Percentiles rank a stretch among this genome's conserved stretches.
These are phyloP conservation scores for Zingel zingel DNA, from an alignment of 2,113 vertebrate genomes.

Conservation along the genomic window DNA sequence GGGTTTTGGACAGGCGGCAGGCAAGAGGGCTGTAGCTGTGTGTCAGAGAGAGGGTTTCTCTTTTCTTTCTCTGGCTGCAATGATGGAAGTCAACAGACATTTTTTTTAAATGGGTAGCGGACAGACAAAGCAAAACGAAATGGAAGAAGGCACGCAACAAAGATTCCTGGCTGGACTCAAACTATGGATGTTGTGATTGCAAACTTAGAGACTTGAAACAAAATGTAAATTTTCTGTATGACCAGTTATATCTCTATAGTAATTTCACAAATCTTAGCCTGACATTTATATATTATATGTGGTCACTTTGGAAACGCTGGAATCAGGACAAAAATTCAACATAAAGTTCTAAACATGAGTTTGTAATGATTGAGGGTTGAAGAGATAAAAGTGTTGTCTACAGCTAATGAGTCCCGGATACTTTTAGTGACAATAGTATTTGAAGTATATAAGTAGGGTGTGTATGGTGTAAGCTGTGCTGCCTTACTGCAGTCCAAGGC, in stretches of 20 bases:
- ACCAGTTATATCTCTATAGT: neutral
- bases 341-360: neutral
- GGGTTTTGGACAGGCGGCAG: conserved; percentile 87
- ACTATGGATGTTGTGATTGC: neutral
- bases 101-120: neutral
- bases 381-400: neutral
- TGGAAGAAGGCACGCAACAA: neutral
- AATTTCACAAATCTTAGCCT: neutral
- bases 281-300: neutral
- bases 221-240: neutral
- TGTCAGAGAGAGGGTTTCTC: conserved; percentile 48
- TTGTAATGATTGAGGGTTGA: neutral
- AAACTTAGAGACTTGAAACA: neutral
- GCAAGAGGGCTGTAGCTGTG: conserved; percentile 53
- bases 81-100: conserved; percentile 6
- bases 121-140: neutral
- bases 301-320: neutral
- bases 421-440: neutral
- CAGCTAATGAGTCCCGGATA: neutral
- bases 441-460: neutral
- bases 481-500: conserved; percentile 87
- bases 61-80: conserved; percentile 82
- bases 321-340: neutral
- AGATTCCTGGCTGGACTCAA: neutral
- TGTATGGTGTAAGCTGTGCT: neutral